Percentiles rank a stretch among this genome's conserved stretches.
Conservation (phyloP, 2,113 vertebrate species). For the Sprattus sprattus region DNA sequence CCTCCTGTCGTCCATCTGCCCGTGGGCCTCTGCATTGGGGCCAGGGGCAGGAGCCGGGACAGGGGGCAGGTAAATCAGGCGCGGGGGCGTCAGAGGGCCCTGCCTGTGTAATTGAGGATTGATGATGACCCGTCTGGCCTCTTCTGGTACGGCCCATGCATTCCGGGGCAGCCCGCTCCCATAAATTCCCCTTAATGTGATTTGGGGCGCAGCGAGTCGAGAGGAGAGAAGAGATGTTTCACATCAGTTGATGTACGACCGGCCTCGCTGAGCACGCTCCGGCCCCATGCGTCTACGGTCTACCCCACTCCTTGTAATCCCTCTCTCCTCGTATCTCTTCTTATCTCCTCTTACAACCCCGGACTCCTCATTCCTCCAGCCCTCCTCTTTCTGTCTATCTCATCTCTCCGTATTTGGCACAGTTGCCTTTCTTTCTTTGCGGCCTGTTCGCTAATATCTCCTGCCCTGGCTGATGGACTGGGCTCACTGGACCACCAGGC, state of each 20-base stretch:
- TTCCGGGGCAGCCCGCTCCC: conserved; percentile 23
- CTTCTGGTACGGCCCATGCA: not conserved
- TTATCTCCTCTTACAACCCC: not conserved
- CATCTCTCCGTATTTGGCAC: not conserved
- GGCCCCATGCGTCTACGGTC: not conserved
- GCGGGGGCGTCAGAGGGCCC: conserved; percentile 20
- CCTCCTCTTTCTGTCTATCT: not conserved
- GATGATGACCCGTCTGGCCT: conserved; percentile 32
- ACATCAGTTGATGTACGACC: not conserved
- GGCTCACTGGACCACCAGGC: not conserved
- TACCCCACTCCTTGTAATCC: not conserved
- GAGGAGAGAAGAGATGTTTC: not conserved
- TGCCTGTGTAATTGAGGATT: conserved; percentile 43
- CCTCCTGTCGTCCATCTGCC: not conserved
- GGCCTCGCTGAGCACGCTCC: not conserved
- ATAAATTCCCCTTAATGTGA: conserved; percentile 38
- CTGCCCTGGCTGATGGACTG: not conserved
- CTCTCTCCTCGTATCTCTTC: not conserved
- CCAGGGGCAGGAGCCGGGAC: not conserved
- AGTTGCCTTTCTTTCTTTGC: not conserved
- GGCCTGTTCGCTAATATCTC: not conserved
- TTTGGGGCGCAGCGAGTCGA: not conserved
- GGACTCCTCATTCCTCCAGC: not conserved
- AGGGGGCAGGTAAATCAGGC: conserved; percentile 36
- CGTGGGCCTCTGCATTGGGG: conserved; percentile 6